Evolutionary conservation across 1,140 invertebrate species (phyloP).

Genomic region (Anadara kagoshimensis): DNA sequence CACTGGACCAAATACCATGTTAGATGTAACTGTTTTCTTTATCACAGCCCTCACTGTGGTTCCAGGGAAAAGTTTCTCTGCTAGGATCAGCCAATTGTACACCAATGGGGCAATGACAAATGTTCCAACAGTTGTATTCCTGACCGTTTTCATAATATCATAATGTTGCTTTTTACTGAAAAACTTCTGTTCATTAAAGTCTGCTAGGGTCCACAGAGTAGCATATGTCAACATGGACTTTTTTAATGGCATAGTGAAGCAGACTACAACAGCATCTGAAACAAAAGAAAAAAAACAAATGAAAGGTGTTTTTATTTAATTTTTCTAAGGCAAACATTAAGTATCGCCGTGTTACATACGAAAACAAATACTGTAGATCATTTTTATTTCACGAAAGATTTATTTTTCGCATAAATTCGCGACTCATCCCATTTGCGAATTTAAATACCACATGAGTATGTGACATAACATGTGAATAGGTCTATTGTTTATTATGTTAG

Average conservation of each 20-base stretch:
- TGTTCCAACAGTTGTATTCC: slow-evolving; percentile 38
- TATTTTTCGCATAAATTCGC: too few relatives aligned
- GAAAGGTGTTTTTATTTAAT: too few relatives aligned
- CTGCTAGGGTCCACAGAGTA: slow-evolving; percentile 44
- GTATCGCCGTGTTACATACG: too few relatives aligned
- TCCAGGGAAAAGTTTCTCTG: slow-evolving; percentile 45
- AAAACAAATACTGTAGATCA: too few relatives aligned
- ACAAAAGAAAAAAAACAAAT: too few relatives aligned
- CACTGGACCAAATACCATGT: slow-evolving; percentile 44
- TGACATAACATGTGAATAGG: too few relatives aligned
- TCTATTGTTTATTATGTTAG: too few relatives aligned
- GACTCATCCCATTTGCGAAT: too few relatives aligned
- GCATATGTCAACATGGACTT: slow-evolving; percentile 47
- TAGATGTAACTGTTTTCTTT: slow-evolving; percentile 42
- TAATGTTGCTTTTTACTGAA: slow-evolving; percentile 41
- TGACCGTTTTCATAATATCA: slow-evolving; percentile 35
- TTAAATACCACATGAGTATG: too few relatives aligned
- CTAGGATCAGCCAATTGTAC: slow-evolving; percentile 41
- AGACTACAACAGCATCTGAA: background rate
- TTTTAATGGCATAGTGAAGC: slow-evolving; percentile 28
- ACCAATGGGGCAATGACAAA: slow-evolving; percentile 46
- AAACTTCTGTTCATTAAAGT: slow-evolving; percentile 43
- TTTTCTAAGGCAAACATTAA: too few relatives aligned
- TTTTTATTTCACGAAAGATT: too few relatives aligned
- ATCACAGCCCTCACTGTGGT: slow-evolving; percentile 31